These are phyloP conservation scores for Hypothenemus hampei DNA, from an alignment of 1,140 invertebrate genomes.

Conservation along the genomic window DNA sequence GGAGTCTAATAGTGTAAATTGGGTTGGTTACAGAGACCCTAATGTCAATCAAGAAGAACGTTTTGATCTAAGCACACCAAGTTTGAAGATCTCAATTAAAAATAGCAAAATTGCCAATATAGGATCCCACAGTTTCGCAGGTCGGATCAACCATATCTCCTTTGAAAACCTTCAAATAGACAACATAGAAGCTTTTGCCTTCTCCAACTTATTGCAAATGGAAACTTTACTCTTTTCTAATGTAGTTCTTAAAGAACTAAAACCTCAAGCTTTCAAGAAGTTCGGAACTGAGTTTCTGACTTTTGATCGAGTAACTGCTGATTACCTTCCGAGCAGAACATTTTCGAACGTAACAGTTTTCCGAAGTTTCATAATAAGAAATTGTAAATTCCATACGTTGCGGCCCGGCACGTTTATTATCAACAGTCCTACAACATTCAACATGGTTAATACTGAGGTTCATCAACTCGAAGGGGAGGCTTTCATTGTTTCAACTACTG, in stretches of 20 bases:
- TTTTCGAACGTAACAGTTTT: constrained; percentile 68
- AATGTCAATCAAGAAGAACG: constrained; percentile 29
- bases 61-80: constrained; percentile 34
- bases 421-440: constrained; percentile 48
- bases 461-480: constrained; percentile 58
- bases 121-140: constrained; percentile 55
- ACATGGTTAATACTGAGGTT: constrained; percentile 51
- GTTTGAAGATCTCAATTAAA: constrained; percentile 34
- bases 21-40: constrained; percentile 35
- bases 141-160: constrained; percentile 61
- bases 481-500: constrained; percentile 57
- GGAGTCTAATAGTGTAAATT: constrained; percentile 35
- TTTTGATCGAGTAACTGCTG: constrained; percentile 51
- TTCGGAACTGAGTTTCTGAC: constrained; percentile 62
- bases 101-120: constrained; percentile 31
- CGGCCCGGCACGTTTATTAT: constrained; percentile 54
- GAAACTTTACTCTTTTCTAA: constrained; percentile 52
- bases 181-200: constrained; percentile 63
- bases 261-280: constrained; percentile 72
- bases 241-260: constrained; percentile 54
- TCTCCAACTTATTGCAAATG: constrained; percentile 60
- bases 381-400: constrained; percentile 53
- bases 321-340: constrained; percentile 59
- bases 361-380: constrained; percentile 59
- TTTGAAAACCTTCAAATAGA: constrained; percentile 58